These are phyloP conservation scores for Corbicula japonica DNA, from an alignment of 2,888 invertebrate genomes.

Conservation along the genomic window DNA sequence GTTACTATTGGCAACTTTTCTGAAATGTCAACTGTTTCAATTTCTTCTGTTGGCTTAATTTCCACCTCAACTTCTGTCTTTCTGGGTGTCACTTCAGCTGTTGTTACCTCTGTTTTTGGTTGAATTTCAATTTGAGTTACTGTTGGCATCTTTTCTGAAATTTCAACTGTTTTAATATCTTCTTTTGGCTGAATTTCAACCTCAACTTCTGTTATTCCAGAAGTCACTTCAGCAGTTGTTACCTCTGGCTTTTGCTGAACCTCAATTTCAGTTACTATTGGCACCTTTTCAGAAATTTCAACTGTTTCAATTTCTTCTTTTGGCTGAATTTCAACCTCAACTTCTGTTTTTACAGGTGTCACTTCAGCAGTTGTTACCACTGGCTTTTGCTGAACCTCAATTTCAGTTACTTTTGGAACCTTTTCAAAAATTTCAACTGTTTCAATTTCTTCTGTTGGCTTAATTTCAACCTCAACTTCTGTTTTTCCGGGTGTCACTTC, in stretches of 20 bases:
- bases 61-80: slow-evolving; percentile 29
- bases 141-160: slow-evolving; percentile 1
- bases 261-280: slow-evolving; percentile 3
- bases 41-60: slow-evolving; percentile 1
- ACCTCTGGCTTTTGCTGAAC: no score
- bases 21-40: slow-evolving; percentile 18
- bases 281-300: slow-evolving; percentile 8
- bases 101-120: no score
- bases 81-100: slow-evolving; percentile 26
- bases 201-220: slow-evolving; percentile 8
- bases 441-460: slow-evolving; percentile 22
- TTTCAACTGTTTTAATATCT: slow-evolving; percentile 38
- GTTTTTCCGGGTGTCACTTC: slow-evolving; percentile 9
- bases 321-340: slow-evolving; percentile 6
- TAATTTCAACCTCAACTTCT: slow-evolving; percentile 29
- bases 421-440: slow-evolving; percentile 44
- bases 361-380: slow-evolving; percentile 12
- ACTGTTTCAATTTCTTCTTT: background rate
- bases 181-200: slow-evolving; percentile 6
- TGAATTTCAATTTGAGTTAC: no score
- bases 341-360: background rate
- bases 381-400: slow-evolving; percentile 1
- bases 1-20: slow-evolving; percentile 36
- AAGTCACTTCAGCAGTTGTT: slow-evolving; percentile 18
- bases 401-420: slow-evolving; percentile 18